Base-by-base conservation (phyloP, 1,140 invertebrate genomes). In the Antheraea mylitta region DNA sequence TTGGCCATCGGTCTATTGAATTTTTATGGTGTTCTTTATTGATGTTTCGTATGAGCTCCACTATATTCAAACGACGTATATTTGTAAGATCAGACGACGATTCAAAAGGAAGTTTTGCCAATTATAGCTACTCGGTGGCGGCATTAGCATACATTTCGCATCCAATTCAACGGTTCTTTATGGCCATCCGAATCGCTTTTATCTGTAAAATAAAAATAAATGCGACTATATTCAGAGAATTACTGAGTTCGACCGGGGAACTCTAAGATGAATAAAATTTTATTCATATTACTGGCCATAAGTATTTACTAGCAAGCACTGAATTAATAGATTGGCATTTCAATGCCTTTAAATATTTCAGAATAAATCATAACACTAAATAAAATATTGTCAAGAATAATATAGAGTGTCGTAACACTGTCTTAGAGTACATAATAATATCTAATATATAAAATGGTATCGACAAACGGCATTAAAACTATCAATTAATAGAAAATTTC, bases 101-200 rank as follows among this genome's bases (percentile, higher is more conserved):
- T 74, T 58, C 73, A 73, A 76, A 77, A 89, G 86, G 89, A 91
- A 90, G 82, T 91, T 84, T 82, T 75, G 80, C 68, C 82, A 87
- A 89, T 89, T 91, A 89, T 82, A 80, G 66, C 73, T 74, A 75
- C 72, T 72, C 71, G 70, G 69, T 67, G 77, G 70, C 72, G 62
- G 69, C 80, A 88, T 90, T 91, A 91, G 81, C 86, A 91, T 91
- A 90, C 78, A 87, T 85, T 90, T 87, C 80, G 76, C 82, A 85
- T 85, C 77, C 82, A 81, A 81, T 81, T 69, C 74, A 78, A 79
- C 76, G 86, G 76, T 75, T 75, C 74, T 84, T 86, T 87, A 90
- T 82, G 76, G 74, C 69, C 71, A 74, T 82, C 83, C 77, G 79
- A 83, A 89, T 87, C 71, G 79, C 77, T 89, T 90, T 88, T 85